Evolutionary conservation across 2,113 vertebrate genomes (phyloP).

Genomic region (Salvelinus fontinalis): DNA sequence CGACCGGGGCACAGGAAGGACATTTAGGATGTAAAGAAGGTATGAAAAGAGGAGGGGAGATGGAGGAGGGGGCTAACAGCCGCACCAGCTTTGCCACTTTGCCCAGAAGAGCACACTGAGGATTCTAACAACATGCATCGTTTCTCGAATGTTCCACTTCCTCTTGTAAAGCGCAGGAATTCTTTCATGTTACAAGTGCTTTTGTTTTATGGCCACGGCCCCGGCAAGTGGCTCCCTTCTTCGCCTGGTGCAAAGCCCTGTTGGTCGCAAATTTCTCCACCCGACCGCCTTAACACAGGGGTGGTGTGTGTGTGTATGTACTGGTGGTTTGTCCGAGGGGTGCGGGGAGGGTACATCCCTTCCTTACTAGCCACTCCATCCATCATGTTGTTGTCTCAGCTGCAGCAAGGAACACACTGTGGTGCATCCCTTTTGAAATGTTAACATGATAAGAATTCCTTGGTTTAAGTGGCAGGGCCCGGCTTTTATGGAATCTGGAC

Average conservation of each 20-base stretch:
- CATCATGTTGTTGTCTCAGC: slow-evolving; percentile 66
- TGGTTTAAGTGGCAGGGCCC: slow-evolving; percentile 32
- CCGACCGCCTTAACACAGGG: slow-evolving; percentile 37
- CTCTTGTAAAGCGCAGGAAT: slow-evolving; percentile 82
- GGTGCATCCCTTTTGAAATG: slow-evolving; percentile 64
- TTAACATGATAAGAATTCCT: slow-evolving; percentile 69
- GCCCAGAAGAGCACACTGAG: slow-evolving; percentile 60
- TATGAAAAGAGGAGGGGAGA: slow-evolving; percentile 17
- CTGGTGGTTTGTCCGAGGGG: slow-evolving; percentile 34
- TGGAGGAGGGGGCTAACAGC: slow-evolving; percentile 14
- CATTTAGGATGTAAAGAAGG: slow-evolving; percentile 42
- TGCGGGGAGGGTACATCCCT: slow-evolving; percentile 46
- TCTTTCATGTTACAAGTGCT: slow-evolving; percentile 84
- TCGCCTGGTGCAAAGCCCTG: slow-evolving; percentile 44
- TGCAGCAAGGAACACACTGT: slow-evolving; percentile 59
- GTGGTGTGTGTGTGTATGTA: not conserved
- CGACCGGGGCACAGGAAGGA: slow-evolving; percentile 42
- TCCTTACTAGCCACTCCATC: slow-evolving; percentile 52
- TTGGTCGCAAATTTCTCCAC: slow-evolving; percentile 57
- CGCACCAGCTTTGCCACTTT: slow-evolving; percentile 59
- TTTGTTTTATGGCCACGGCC: slow-evolving; percentile 74
- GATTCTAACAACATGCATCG: slow-evolving; percentile 72
- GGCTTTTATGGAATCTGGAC: slow-evolving; percentile 51
- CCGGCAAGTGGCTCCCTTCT: slow-evolving; percentile 57
- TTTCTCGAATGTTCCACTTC: slow-evolving; percentile 81